These are phyloP conservation scores for Cassiopea xamachana DNA, from an alignment of 30 jellyfish, hydroid and myxozoan genomes.

Conservation along the genomic window DNA sequence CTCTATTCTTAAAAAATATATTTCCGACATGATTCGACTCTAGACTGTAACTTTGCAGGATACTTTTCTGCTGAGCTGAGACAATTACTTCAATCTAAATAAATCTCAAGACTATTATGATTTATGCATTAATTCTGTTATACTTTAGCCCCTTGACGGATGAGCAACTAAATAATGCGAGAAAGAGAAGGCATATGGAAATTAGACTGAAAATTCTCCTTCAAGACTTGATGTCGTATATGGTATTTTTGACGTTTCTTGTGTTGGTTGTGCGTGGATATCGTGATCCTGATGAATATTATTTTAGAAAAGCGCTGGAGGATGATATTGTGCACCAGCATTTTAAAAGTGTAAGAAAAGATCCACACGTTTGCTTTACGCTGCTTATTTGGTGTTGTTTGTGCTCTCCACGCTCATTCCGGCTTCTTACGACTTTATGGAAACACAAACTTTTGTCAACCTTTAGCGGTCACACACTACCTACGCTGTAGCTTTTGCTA, in stretches of 20 bases:
- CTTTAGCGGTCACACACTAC: too few species aligned
- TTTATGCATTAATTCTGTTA: background rate
- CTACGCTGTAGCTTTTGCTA: too few species aligned
- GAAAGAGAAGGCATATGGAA: constrained; percentile 66
- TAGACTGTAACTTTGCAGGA: too few species aligned
- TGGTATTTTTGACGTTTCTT: constrained; percentile 66
- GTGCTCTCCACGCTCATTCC: too few species aligned
- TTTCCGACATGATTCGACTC: too few species aligned
- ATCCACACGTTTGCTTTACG: background rate
- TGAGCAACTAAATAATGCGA: constrained; percentile 63
- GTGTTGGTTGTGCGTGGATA: constrained; percentile 71
- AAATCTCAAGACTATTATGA: too few species aligned
- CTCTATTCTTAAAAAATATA: too few species aligned
- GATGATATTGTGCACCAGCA: constrained; percentile 54
- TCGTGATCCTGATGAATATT: constrained; percentile 71
- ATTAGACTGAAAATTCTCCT: constrained; percentile 44
- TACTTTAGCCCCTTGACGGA: constrained; percentile 67
- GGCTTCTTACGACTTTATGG: too few species aligned
- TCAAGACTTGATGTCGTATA: constrained; percentile 65
- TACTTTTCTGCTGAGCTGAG: too few species aligned
- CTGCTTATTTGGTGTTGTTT: too few species aligned
- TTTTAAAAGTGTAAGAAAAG: constrained; percentile 24
- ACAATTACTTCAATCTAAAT: too few species aligned
- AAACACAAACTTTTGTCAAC: too few species aligned
- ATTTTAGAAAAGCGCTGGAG: constrained; percentile 52